These are phyloP conservation scores for Epizoanthus ramosus DNA, from an alignment of 92 coral and sea anemone species.

Conservation along the genomic window DNA sequence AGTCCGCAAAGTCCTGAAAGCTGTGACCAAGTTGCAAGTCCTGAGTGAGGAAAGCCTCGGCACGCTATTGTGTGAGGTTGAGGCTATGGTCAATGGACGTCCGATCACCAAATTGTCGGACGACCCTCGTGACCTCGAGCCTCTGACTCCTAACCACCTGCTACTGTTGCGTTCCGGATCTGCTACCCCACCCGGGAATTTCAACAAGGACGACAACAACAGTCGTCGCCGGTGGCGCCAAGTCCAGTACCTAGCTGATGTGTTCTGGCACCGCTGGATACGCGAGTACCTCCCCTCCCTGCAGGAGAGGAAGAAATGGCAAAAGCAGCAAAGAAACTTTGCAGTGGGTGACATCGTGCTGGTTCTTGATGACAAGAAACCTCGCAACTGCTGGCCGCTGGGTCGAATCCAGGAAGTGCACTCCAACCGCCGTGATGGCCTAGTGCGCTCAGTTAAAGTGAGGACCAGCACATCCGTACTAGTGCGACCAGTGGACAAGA, in stretches of 20 bases:
- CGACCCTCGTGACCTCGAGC: constrained; percentile 48
- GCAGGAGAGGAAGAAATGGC: constrained; percentile 50
- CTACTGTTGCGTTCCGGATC: constrained; percentile 39
- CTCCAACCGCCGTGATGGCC: constrained; percentile 45
- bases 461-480: constrained; percentile 49
- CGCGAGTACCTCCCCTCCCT: constrained; percentile 51
- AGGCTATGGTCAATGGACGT: constrained; percentile 55
- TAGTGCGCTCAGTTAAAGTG: constrained; percentile 42
- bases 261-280: constrained; percentile 46
- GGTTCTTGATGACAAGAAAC: constrained; percentile 43
- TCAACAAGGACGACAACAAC: constrained; percentile 31
- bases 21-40: constrained; percentile 51
- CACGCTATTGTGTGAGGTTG: constrained; percentile 66
- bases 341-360: constrained; percentile 41
- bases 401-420: constrained; percentile 45
- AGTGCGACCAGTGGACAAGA: constrained; percentile 51
- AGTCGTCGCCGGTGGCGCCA: constrained; percentile 45
- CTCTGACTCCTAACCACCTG: constrained; percentile 49
- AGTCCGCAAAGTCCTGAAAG: constrained; percentile 60
- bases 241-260: constrained; percentile 41
- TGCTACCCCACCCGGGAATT: constrained; percentile 37
- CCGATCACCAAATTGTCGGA: constrained; percentile 45
- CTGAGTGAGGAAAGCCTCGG: constrained; percentile 62
- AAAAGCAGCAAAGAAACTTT: constrained; percentile 28
- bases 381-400: constrained; percentile 46